Base-by-base conservation (phyloP, 2,113 vertebrate species). In the Petrocephalus zakoni region DNA sequence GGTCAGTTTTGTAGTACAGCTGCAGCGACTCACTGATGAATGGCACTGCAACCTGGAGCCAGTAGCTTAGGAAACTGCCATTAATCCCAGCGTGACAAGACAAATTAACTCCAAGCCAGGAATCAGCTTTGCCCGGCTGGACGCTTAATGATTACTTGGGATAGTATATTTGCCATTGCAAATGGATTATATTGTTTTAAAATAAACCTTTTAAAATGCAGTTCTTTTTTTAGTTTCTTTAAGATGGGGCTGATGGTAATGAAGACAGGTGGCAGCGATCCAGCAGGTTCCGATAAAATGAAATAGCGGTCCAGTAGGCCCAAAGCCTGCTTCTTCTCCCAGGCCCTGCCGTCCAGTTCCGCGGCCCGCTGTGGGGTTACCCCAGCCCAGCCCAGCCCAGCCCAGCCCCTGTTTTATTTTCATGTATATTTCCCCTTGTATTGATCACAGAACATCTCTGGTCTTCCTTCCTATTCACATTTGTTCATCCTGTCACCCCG, bases 61-160 rank as follows among this genome's bases (percentile, higher is more conserved):
- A 49, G 46, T 85, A 47, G 82, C 82, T 85, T 85, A 85, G 46
- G 82, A 85, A 85, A 52, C 46, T 85, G 21, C 49, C 82, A 85
- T 85, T 85, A 85, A 85, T 85, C n/a, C 47, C 82, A 85, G n/a
- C 15, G 17, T 78, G 72, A 78, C 72, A 42, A 37, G 72, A 78
- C 34, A 78, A 78, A 78, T 78, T 78, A 42, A 78, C 72, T 78
- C 34, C 34, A 78, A 42, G 72, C 34, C 72, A 78, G 72, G 46
- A 49, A 85, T 51, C 82, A 51, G 82, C 46, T 52, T 47, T 25
- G 5, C 49, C 49, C 82, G 2, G n/a, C 22, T 19, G 52, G 10
- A 29, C 22, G 46, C 47, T 19, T 49, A 49, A 85, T 85, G 46
- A 85, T 85, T 25, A 49, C 46, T 51, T 85, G n/a, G 52, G 49